Evolutionary conservation across 2,888 invertebrate genomes (phyloP), one percentile per base, ranked within the genome.

Genomic region (Amiota mariae): DNA sequence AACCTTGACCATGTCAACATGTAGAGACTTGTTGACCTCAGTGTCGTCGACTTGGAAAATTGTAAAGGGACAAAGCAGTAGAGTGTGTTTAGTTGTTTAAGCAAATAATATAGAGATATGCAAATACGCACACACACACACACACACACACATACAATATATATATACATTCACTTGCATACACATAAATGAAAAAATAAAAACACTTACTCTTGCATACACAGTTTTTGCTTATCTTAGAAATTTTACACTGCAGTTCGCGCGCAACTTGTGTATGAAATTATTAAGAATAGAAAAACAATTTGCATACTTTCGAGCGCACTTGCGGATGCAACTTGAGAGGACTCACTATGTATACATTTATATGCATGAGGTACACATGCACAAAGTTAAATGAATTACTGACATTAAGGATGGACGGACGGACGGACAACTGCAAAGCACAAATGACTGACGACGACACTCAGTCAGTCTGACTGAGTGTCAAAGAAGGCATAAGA

Each of bases 1-100:
- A 66, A 49, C 66, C 66, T 3, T 66, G 66, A 66, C 66, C 66
- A 66, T 66, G 66, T 66, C 63, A 63, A 36, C 63, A 4, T 13
- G 59, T 18, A 10, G 46, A 18, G 36, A 63, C 63, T 63, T 63
- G 24, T 46, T 63, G 63, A 63, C 63, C 46, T 63, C 63, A 24
- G 46, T 36, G 63, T 24, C 46, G 18, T 8, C 1, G 63, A 63
- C 46, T 63, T 46, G n/a, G 20, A 59, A 59, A 36, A 6, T 36
- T 20, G 59, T 8, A 15, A 63, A 63, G 20, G 15, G 59, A 63
- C 36, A 11, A 8, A 3, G 59, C 59, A 59, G 11, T 10, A 59
- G 59, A 11, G 10, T 4, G 36, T n/a, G n/a, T n/a, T n/a, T 36
- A 6, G 36, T 36, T 36, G 36, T 54, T 54, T 4, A 54, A 54